Evolutionary conservation across 2,888 invertebrate genomes (phyloP).

Genomic region (Molorchus minor): DNA sequence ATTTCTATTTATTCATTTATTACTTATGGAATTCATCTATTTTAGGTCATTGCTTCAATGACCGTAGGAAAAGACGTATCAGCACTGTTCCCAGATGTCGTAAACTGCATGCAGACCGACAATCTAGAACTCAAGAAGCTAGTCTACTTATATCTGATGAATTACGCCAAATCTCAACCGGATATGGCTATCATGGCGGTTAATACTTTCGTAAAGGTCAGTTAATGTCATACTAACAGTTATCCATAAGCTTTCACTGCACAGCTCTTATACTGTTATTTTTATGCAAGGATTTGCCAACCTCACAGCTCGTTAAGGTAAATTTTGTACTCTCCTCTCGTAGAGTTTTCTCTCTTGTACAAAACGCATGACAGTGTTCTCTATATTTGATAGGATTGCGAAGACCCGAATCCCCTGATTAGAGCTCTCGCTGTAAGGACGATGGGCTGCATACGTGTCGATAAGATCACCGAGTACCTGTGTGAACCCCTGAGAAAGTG

Average conservation of each 20-base stretch:
- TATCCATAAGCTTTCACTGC: slow-evolving; percentile 39
- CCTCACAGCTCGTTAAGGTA: slow-evolving; percentile 74
- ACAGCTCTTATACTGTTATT: slow-evolving; percentile 43
- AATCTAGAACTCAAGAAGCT: slow-evolving; percentile 98
- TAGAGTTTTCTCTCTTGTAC: background rate
- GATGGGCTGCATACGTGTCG: slow-evolving; percentile 99
- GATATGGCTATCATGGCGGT: slow-evolving; percentile 99
- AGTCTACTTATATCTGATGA: slow-evolving; percentile 99
- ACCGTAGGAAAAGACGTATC: slow-evolving; percentile 99
- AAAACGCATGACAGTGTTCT: slow-evolving; percentile 5
- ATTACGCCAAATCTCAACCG: slow-evolving; percentile 99
- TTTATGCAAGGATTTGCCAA: slow-evolving; percentile 70
- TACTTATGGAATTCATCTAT: too few species aligned
- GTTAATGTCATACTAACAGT: slow-evolving; percentile 40
- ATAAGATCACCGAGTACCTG: slow-evolving; percentile 99
- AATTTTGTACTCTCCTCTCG: slow-evolving; percentile 43
- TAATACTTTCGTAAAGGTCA: slow-evolving; percentile 98
- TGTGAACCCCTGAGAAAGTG: slow-evolving; percentile 97
- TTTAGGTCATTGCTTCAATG: slow-evolving; percentile 98
- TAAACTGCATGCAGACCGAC: slow-evolving; percentile 99
- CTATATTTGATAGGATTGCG: slow-evolving; percentile 85
- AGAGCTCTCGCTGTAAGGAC: slow-evolving; percentile 97
- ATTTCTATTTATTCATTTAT: background rate
- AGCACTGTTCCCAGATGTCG: slow-evolving; percentile 98
- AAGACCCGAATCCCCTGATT: slow-evolving; percentile 98